Conservation (phyloP, 2,888 invertebrate genomes). For the Lysandra bellargus region DNA sequence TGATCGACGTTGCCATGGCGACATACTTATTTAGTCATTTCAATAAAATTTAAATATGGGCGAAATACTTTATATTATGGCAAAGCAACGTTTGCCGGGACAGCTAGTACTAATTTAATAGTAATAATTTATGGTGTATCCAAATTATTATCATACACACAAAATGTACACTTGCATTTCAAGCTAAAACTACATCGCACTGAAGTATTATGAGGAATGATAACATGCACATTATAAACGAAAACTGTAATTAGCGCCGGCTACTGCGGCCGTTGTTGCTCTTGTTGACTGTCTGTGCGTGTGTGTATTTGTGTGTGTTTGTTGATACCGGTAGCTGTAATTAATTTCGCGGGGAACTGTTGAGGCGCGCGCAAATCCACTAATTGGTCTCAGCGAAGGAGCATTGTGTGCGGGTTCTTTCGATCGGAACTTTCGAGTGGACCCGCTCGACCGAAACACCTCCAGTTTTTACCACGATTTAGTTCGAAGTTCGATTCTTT, state of each 20-base stretch:
- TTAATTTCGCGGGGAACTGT: background rate
- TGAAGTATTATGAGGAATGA: background rate
- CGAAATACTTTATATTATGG: too few species aligned
- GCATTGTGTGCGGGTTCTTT: slow-evolving; percentile 6
- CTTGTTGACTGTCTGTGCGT: too few species aligned
- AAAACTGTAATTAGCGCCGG: background rate
- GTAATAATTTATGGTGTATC: too few species aligned
- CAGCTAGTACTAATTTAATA: too few species aligned
- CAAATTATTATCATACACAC: too few species aligned
- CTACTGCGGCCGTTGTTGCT: background rate
- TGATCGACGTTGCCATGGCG: too few species aligned
- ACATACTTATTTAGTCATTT: too few species aligned
- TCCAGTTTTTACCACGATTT: background rate
- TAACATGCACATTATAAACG: slow-evolving; percentile 8
- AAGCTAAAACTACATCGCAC: too few species aligned
- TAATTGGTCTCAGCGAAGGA: background rate
- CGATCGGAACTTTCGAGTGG: slow-evolving; percentile 20
- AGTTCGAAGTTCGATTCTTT: slow-evolving; percentile 1
- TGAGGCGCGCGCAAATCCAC: slow-evolving; percentile 1
- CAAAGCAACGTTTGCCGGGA: too few species aligned
- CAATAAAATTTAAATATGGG: too few species aligned
- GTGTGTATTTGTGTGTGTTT: background rate
- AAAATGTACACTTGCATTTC: too few species aligned
- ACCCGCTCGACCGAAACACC: slow-evolving; percentile 8
- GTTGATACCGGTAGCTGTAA: background rate